Evolutionary conservation across 2,888 invertebrate genomes (phyloP).

Genomic region (Drosophila leonis): DNA sequence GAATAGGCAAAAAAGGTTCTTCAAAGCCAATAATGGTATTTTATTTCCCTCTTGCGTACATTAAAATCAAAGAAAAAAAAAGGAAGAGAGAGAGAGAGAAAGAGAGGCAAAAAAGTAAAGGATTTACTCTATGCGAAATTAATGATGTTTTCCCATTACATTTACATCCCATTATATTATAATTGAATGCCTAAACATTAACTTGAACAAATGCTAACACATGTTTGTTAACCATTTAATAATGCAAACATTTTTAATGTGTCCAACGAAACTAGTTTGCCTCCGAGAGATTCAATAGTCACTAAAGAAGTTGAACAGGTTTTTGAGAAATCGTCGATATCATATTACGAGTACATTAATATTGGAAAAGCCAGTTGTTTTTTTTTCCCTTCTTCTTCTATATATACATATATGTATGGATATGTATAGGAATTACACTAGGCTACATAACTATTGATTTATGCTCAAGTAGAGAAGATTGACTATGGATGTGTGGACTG

Average conservation of each 20-base stretch:
- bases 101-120: slow-evolving; percentile 33
- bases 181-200: slow-evolving; percentile 41
- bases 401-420: not conserved
- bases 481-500: not conserved
- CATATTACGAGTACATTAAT: slow-evolving; percentile 12
- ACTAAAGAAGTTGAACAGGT: slow-evolving; percentile 11
- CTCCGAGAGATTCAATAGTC: slow-evolving; percentile 6
- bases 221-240: slow-evolving; percentile 32
- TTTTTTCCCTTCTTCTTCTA: not conserved
- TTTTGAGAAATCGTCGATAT: slow-evolving; percentile 10
- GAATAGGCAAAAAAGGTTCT: slow-evolving; percentile 63
- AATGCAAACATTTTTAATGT: slow-evolving; percentile 2
- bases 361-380: slow-evolving; percentile 17
- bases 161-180: slow-evolving; percentile 84
- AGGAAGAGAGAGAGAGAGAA: not conserved
- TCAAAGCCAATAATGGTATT: slow-evolving; percentile 72
- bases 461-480: not conserved
- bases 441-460: not conserved
- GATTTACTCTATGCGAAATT: slow-evolving; percentile 73
- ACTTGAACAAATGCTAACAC: slow-evolving; percentile 55
- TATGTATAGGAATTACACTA: slow-evolving; percentile 1
- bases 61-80: slow-evolving; percentile 63
- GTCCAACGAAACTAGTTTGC: slow-evolving; percentile 15
- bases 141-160: slow-evolving; percentile 84
- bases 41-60: slow-evolving; percentile 80